Evolutionary conservation across 2,888 invertebrate genomes (phyloP).

Genomic region (Limnephilus auricula): DNA sequence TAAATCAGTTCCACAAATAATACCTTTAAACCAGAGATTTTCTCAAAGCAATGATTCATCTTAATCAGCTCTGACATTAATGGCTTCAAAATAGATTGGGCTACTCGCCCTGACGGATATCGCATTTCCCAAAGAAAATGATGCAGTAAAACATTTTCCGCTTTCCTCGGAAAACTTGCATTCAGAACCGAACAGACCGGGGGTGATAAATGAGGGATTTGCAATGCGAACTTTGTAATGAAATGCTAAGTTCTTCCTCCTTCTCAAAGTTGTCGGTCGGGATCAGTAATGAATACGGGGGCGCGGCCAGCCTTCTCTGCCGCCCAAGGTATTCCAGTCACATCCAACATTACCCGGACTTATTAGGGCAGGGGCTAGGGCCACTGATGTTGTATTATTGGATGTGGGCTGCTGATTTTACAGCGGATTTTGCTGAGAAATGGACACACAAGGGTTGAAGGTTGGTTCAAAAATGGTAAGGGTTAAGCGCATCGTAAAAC

Average conservation of each 20-base stretch:
- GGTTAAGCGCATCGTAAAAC: neutral
- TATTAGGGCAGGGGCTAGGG: slow-evolving; percentile 7
- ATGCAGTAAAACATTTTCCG: slow-evolving; percentile 1
- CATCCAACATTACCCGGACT: slow-evolving; percentile 26
- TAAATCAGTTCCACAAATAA: neutral
- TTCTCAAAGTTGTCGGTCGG: slow-evolving; percentile 17
- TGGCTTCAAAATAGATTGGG: neutral
- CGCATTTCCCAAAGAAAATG: slow-evolving; percentile 18
- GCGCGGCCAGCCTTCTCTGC: neutral
- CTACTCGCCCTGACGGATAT: neutral
- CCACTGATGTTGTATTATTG: slow-evolving; percentile 18
- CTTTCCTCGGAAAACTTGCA: neutral
- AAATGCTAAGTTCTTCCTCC: slow-evolving; percentile 63
- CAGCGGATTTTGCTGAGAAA: slow-evolving; percentile 13
- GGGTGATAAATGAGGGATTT: slow-evolving; percentile 59
- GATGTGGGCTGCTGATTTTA: slow-evolving; percentile 5
- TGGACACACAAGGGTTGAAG: neutral
- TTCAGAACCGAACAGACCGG: slow-evolving; percentile 20
- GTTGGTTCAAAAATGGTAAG: neutral
- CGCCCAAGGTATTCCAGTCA: slow-evolving; percentile 39
- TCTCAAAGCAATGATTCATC: neutral
- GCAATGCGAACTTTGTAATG: slow-evolving; percentile 62
- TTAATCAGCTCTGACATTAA: slow-evolving; percentile 9
- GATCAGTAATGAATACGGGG: slow-evolving; percentile 10
- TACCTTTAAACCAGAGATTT: neutral